These are phyloP conservation scores for Napeogenes sylphis DNA, from an alignment of 2,888 invertebrate genomes.

Conservation along the genomic window DNA sequence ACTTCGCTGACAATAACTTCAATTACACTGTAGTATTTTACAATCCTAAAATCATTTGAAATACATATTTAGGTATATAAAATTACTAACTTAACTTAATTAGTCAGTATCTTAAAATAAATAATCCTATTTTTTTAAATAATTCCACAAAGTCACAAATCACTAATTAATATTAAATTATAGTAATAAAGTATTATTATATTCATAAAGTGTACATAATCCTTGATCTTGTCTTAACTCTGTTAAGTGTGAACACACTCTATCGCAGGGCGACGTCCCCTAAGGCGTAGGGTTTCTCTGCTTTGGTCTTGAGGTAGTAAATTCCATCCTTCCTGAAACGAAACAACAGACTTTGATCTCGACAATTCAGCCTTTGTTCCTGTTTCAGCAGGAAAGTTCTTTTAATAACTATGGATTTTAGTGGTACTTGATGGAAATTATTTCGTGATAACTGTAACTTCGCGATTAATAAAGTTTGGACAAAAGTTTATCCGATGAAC, in stretches of 20 bases:
- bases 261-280: slow-evolving; percentile 46
- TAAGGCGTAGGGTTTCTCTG: slow-evolving; percentile 71
- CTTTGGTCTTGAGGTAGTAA: slow-evolving; percentile 75
- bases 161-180: no score
- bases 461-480: background rate
- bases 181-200: no score
- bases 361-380: slow-evolving; percentile 17
- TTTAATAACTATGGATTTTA: slow-evolving; percentile 14
- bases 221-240: background rate
- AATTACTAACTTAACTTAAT: no score
- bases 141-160: no score
- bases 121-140: no score
- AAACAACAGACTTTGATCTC: slow-evolving; percentile 48
- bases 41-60: no score
- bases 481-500: background rate
- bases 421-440: background rate
- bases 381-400: slow-evolving; percentile 11
- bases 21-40: no score
- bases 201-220: slow-evolving; percentile 28
- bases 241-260: slow-evolving; percentile 6
- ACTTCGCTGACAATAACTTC: background rate
- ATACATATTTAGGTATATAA: no score
- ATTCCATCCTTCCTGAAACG: slow-evolving; percentile 75
- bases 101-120: no score
- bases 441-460: slow-evolving; percentile 3